Evolutionary conservation across 92 coral and sea anemone genomes (phyloP), one percentile per base, ranked within the genome.

Genomic region (Siderastrea siderea): DNA sequence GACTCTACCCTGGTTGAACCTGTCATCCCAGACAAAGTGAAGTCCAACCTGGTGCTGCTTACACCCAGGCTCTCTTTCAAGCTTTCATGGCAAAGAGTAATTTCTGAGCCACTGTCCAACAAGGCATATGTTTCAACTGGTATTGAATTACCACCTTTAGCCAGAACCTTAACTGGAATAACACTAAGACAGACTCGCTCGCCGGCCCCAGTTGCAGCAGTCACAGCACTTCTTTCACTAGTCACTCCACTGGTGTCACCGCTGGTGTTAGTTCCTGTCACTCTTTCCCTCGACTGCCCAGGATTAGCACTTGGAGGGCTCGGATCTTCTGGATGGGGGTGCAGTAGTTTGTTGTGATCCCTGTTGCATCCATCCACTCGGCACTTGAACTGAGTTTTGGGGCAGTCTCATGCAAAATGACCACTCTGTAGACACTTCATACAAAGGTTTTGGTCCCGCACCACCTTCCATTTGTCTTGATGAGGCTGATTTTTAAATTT

Each of bases 141-240:
- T 48, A 73, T 65, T 43, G 54, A 74, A 68, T 55, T 62, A 43
- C 83, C 74, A 49, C 80, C 87, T 66, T 63, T 86, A 15, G 68
- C 89, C 57, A 69, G 82, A 52, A 95, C 94, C 68, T 86, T 92
- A 4, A 95, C 98, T 50, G 98, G 95, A 68, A 92, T 78, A 45
- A 90, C 90, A 47, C 95, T 88, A 43, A 94, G 93, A 73, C 94
- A 91, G 3, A 91, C 92, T 72, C 85, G 75, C 74, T 91, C 87
- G 63, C 95, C 90, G 81, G 91, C 92, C 86, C 93, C 94, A 82
- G 93, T 92, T 16, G 81, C 90, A 46, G 87, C 79, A 16, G 76
- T 82, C 17, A 54, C 78, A 10, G 45, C 78, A 47, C 44, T 75
- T 19, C 68, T 38, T 2, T 11, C 57, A 14, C 19, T 15, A 7